A percentile compares a stretch with the other conserved stretches of the same genome.
Evolutionary conservation across 1,140 invertebrate species (phyloP).

Genomic region (Ceratosolen fusciceps): DNA sequence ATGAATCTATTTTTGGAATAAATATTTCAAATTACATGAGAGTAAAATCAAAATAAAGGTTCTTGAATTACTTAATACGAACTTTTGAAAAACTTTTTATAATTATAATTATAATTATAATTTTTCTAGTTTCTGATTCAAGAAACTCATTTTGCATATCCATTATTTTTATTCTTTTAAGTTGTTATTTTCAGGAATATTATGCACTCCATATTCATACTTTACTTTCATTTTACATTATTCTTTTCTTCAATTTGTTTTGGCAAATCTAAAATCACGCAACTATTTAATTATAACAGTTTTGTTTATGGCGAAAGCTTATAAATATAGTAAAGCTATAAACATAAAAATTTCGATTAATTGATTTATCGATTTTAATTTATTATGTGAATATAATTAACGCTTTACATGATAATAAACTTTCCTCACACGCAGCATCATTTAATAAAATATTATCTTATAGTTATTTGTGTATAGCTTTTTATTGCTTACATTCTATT

Average conservation of each 20-base stretch:
- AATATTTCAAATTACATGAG: too few species aligned
- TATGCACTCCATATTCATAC: neutral
- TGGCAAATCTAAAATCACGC: conserved; percentile 53
- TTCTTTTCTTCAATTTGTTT: conserved; percentile 54
- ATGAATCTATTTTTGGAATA: too few species aligned
- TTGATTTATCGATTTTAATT: conserved; percentile 16
- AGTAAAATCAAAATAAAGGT: too few species aligned
- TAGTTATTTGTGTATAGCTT: conserved; percentile 60
- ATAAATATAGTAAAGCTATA: conserved; percentile 54
- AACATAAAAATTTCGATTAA: neutral
- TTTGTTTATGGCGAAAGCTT: conserved; percentile 58
- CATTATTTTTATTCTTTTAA: neutral
- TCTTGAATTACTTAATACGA: too few species aligned
- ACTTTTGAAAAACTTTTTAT: too few species aligned
- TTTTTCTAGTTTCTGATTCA: neutral
- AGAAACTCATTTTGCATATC: neutral
- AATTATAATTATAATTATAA: neutral
- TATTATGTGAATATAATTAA: neutral
- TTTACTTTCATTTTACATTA: conserved; percentile 44
- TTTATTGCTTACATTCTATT: conserved; percentile 70
- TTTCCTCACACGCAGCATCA: conserved; percentile 60
- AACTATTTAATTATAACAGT: conserved; percentile 55
- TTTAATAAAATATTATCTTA: conserved; percentile 71
- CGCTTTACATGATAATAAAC: conserved; percentile 55
- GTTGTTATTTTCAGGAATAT: neutral